A percentile compares a stretch with the other conserved stretches of the same genome.
Conservation (phyloP, 2,113 vertebrate genomes). For the Empidonax alnorum region DNA sequence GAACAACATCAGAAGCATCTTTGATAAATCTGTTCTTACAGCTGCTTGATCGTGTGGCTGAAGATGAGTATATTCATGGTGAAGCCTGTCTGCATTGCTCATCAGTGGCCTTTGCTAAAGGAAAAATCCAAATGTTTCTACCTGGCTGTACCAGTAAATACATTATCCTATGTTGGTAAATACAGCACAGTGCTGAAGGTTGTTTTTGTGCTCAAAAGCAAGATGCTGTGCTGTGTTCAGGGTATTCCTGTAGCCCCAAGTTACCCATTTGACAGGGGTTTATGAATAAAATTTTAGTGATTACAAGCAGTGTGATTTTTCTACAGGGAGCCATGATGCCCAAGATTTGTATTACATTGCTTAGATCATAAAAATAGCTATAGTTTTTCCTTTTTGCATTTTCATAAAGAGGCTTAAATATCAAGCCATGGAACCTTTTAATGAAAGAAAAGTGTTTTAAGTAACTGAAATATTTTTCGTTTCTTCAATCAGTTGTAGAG, state of each 20-base stretch:
- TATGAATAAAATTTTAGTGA: background rate
- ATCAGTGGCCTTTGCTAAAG: background rate
- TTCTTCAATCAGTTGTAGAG: background rate
- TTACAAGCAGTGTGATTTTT: background rate
- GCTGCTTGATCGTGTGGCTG: background rate
- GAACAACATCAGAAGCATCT: background rate
- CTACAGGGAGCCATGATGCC: background rate
- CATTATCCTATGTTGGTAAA: accelerated
- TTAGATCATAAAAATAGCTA: background rate
- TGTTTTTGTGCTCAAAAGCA: background rate
- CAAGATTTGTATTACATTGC: background rate
- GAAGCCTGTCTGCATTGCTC: background rate
- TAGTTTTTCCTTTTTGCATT: background rate
- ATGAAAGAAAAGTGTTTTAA: background rate
- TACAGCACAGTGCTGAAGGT: background rate
- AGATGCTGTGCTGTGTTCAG: background rate
- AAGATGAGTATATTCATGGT: background rate
- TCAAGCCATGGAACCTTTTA: background rate
- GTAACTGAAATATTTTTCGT: background rate
- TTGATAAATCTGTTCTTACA: background rate
- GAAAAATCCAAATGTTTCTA: background rate
- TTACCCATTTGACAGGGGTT: background rate
- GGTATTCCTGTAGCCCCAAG: background rate
- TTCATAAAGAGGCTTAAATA: background rate
- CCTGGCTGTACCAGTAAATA: background rate